A percentile compares a stretch with the other conserved stretches of the same genome.
Evolutionary conservation across 2,113 vertebrate species (phyloP).

Genomic region (Uria aalge): DNA sequence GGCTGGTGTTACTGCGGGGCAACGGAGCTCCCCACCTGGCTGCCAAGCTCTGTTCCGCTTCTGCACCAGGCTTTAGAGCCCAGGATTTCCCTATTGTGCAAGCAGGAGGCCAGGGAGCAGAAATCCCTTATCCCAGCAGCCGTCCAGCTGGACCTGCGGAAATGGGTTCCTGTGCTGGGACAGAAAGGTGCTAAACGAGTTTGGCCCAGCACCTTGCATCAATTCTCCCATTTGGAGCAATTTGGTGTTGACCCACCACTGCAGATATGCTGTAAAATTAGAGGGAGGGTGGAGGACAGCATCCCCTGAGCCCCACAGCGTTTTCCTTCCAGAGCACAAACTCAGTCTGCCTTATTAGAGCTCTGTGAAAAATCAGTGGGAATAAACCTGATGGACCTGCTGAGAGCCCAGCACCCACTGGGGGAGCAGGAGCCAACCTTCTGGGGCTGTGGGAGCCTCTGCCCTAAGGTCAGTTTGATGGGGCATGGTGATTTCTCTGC

Average conservation of each 20-base stretch:
- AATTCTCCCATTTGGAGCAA: not conserved
- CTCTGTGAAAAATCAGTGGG: not conserved
- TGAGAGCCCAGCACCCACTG: not conserved
- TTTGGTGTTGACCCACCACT: not conserved
- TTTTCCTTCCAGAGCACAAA: not conserved
- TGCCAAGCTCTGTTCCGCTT: not conserved
- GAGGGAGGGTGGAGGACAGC: not conserved
- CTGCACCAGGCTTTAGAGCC: not conserved
- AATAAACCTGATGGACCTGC: not conserved
- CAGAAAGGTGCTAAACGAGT: not conserved
- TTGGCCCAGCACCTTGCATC: not conserved
- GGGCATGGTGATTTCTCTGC: not conserved
- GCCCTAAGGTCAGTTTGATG: not conserved
- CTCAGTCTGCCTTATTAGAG: not conserved
- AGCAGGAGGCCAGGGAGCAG: not conserved
- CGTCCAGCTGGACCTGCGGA: not conserved
- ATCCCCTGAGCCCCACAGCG: not conserved
- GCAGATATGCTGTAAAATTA: not conserved
- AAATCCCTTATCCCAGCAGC: not conserved
- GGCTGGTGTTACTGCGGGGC: not conserved
- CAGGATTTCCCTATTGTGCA: not conserved
- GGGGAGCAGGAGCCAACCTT: not conserved
- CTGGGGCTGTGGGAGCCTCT: not conserved
- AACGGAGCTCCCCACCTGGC: not conserved
- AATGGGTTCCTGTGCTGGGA: not conserved